These are phyloP conservation scores for Ochotona curzoniae DNA, from an alignment of 2,113 vertebrate species.

Conservation along the genomic window DNA sequence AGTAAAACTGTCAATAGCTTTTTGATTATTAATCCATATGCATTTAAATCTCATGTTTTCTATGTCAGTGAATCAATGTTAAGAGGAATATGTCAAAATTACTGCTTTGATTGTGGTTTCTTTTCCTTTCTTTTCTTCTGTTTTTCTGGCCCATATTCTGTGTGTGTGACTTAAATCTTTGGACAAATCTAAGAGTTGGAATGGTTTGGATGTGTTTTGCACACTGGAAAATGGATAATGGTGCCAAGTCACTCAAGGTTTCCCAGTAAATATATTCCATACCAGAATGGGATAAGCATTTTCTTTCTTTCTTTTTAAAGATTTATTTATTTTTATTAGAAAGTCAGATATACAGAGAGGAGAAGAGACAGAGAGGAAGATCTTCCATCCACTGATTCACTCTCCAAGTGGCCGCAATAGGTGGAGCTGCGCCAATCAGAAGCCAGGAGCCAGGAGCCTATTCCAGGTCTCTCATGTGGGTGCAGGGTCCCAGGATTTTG, in stretches of 20 bases:
- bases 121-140: background rate
- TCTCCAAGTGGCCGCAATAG: no score
- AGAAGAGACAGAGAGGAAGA: no score
- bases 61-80: conserved; percentile 36
- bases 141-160: background rate
- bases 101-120: conserved; percentile 35
- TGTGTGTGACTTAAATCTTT: conserved; percentile 27
- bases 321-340: no score
- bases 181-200: background rate
- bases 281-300: background rate
- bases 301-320: no score
- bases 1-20: conserved; percentile 19
- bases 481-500: no score
- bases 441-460: no score
- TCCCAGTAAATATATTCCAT: conserved; percentile 62
- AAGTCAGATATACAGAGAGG: no score
- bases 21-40: conserved; percentile 1
- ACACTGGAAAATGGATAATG: conserved; percentile 38
- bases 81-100: conserved; percentile 36
- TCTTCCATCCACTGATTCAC: no score
- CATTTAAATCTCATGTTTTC: conserved; percentile 17
- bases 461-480: no score
- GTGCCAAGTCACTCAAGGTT: conserved; percentile 58
- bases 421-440: no score
- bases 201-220: conserved; percentile 54